Conservation (phyloP, 2,888 invertebrate genomes). For the Apotomis capreana region DNA sequence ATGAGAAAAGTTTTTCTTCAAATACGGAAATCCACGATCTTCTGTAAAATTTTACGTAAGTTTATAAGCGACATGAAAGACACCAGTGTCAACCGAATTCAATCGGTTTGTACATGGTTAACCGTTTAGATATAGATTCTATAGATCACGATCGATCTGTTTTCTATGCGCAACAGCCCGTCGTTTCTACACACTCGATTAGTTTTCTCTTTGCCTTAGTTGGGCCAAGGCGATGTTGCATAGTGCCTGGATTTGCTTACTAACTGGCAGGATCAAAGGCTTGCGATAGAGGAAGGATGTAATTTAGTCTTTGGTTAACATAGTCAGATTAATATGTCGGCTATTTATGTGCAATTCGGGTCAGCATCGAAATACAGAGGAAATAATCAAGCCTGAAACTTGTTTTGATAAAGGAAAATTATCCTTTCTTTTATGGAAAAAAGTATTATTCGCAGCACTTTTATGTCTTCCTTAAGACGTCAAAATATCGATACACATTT, state of each 20-base stretch:
- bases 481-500: too few species aligned
- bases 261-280: slow-evolving; percentile 22
- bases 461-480: too few species aligned
- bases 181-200: slow-evolving; percentile 17
- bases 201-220: slow-evolving; percentile 32
- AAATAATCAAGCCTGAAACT: not conserved
- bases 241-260: slow-evolving; percentile 16
- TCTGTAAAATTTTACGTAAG: not conserved
- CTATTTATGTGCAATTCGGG: not conserved
- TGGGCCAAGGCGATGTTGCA: slow-evolving; percentile 32
- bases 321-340: slow-evolving; percentile 11
- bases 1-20: too few species aligned
- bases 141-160: slow-evolving; percentile 20
- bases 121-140: slow-evolving; percentile 8
- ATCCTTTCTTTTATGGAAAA: too few species aligned
- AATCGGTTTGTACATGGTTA: not conserved
- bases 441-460: too few species aligned
- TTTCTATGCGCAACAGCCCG: slow-evolving; percentile 25
- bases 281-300: slow-evolving; percentile 38
- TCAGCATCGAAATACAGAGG: not conserved
- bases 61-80: not conserved
- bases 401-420: too few species aligned
- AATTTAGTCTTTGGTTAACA: slow-evolving; percentile 20
- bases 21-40: too few species aligned
- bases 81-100: not conserved